A percentile compares a stretch with the other conserved stretches of the same genome.
These are phyloP conservation scores for Andrena minutula DNA, from an alignment of 2,888 invertebrate species.

Conservation along the genomic window DNA sequence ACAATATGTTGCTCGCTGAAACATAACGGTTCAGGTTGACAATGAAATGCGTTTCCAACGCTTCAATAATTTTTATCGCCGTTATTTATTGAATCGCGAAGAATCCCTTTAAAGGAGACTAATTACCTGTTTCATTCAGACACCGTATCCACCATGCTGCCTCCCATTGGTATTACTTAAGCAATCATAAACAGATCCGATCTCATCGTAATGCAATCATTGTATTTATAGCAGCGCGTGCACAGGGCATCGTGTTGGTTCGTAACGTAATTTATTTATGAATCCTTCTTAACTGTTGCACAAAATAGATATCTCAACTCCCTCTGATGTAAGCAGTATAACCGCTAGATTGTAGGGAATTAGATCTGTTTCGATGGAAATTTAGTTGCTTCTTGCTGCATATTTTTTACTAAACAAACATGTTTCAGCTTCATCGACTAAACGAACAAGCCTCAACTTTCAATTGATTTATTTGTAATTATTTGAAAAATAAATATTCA, in stretches of 20 bases:
- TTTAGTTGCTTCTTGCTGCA: background rate
- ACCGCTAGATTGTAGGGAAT: background rate
- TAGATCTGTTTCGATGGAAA: conserved; percentile 3
- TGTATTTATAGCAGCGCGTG: conserved; percentile 18
- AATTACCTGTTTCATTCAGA: background rate
- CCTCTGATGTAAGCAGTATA: background rate
- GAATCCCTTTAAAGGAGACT: background rate
- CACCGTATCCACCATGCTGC: background rate
- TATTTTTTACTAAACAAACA: no score
- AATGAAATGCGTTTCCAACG: background rate
- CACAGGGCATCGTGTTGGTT: background rate
- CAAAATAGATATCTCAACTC: conserved; percentile 8
- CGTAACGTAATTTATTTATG: conserved; percentile 15
- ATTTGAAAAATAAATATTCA: no score
- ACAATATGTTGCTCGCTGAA: background rate
- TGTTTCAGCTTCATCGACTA: no score
- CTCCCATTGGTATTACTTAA: background rate
- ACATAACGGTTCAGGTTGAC: background rate
- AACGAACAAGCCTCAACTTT: no score
- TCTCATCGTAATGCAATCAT: conserved; percentile 8
- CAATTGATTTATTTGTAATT: no score
- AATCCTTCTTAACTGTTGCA: conserved; percentile 13
- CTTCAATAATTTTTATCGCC: background rate
- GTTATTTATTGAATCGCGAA: background rate
- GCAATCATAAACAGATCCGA: conserved; percentile 16